Evolutionary conservation across 1,140 invertebrate genomes (phyloP).

Genomic region (Drosophila ohnishii): DNA sequence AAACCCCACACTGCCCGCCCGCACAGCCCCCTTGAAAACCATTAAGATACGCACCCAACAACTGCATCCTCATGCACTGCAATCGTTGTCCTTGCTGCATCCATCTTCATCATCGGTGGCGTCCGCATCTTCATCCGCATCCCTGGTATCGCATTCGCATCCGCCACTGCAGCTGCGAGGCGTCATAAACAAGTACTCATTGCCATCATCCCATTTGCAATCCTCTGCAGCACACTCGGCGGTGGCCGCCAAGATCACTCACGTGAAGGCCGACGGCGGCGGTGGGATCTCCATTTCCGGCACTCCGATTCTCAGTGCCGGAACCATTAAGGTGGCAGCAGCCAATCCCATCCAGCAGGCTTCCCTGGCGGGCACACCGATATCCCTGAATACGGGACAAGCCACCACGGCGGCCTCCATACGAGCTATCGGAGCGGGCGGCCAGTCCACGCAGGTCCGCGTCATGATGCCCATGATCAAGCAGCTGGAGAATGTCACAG

Average conservation of each 20-base stretch:
- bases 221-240: conserved; percentile 66
- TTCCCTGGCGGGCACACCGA: conserved; percentile 64
- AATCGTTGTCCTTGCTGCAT: conserved; percentile 55
- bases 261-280: conserved; percentile 68
- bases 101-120: conserved; percentile 45
- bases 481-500: conserved; percentile 75
- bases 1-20: conserved; percentile 22
- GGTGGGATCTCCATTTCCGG: conserved; percentile 66
- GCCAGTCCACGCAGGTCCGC: conserved; percentile 79
- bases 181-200: conserved; percentile 73
- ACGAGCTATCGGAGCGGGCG: conserved; percentile 70
- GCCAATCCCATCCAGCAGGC: conserved; percentile 55
- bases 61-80: conserved; percentile 43
- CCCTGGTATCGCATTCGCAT: conserved; percentile 58
- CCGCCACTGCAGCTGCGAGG: conserved; percentile 67
- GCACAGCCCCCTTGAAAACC: conserved; percentile 65
- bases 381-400: conserved; percentile 63
- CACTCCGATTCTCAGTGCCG: conserved; percentile 68
- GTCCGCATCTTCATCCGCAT: conserved; percentile 22
- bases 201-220: conserved; percentile 60
- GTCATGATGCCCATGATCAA: conserved; percentile 82
- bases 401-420: conserved; percentile 71
- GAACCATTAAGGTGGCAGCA: conserved; percentile 72
- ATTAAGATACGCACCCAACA: conserved; percentile 73
- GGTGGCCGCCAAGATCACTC: conserved; percentile 79